Evolutionary conservation across 2,888 invertebrate genomes (phyloP).

Genomic region (Microctonus brassicae): DNA sequence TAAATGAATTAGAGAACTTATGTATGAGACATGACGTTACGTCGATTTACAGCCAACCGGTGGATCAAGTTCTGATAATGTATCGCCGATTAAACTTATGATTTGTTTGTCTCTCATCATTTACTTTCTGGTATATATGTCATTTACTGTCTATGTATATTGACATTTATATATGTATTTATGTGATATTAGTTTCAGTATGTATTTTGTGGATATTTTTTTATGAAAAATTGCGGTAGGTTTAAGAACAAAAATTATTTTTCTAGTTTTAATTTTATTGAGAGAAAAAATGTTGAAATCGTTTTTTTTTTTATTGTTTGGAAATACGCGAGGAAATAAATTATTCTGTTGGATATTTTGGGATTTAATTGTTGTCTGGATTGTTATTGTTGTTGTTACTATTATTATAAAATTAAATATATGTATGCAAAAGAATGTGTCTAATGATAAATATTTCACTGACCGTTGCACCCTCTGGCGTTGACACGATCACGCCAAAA

Average conservation of each 20-base stretch:
- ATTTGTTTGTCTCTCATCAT: background rate
- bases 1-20: no score
- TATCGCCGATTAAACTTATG: background rate
- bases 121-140: background rate
- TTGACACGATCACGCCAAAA: slow-evolving; percentile 39
- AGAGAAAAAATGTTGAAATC: background rate
- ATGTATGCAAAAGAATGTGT: background rate
- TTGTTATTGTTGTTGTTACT: no score
- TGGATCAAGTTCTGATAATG: background rate
- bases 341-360: no score
- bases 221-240: no score
- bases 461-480: slow-evolving; percentile 40
- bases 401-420: no score
- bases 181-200: background rate
- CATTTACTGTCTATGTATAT: no score
- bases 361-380: no score
- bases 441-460: slow-evolving; percentile 37
- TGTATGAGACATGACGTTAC: background rate
- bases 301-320: background rate
- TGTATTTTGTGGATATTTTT: background rate
- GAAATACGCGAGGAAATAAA: no score
- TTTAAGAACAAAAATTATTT: no score
- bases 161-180: background rate
- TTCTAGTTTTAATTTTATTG: no score
- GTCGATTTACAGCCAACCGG: background rate